Base-by-base conservation (phyloP, 53 echinoderm and acorn worm species). In the Antedon mediterranea region DNA sequence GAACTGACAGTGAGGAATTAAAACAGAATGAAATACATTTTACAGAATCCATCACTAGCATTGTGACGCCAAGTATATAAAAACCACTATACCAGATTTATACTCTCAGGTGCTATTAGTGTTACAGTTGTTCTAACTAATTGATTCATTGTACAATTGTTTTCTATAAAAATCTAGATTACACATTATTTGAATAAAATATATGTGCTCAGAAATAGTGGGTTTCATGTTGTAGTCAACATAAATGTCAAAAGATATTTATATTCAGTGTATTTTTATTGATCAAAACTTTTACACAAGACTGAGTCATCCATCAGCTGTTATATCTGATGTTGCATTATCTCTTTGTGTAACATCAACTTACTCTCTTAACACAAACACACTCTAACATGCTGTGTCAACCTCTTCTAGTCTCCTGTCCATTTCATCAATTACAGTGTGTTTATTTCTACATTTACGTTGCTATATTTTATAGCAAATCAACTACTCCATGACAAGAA, bases 1-100 rank as follows among this genome's bases (percentile, higher is more conserved):
- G 97, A 74, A 95, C 97, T 95, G 43, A 28, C 34, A 77, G 43
- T 27, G 34, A 34, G 33, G n/a, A 43, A 30, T 26, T 34, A 82
- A 27, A 75, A 82, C 29, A 71, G 13, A 71, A 75, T 57, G 20
- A 81, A 75, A 8, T 32, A 74, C 74, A 81, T 29, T 32, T 34
- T 34, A 74, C 27, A 74, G 30, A 30, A 71, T 9, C 26, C 32
- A 71, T 77, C 2, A 57, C 7, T 3, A 57, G 2, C 57, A 18
- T 2, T 18, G 9, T 57, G 57, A 57, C 57, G 57, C 57, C 57
- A 57, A 57, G 2, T 3, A 18, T 57, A 57, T 57, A 57, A 57
- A n/a, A n/a, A n/a, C n/a, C n/a, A n/a, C n/a, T n/a, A n/a, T 18
- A 57, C 57, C 57, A 57, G 57, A 57, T 57, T 57, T 57, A 57